Base-by-base conservation (phyloP, 2,888 invertebrate species). In the Criorhina ranunculi region DNA sequence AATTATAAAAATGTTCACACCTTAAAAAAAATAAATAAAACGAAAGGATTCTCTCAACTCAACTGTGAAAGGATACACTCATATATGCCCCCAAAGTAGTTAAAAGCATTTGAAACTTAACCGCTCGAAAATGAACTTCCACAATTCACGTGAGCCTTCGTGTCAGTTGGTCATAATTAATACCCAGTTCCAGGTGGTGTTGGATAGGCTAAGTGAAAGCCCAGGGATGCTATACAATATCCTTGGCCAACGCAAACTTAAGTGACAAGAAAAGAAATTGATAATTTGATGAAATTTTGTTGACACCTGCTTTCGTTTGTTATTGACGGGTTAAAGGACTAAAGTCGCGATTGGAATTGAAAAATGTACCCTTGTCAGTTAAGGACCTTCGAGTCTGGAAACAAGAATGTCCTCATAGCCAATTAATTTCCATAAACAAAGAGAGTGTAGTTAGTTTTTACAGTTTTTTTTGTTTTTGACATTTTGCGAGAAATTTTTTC, bases 1-100 rank as follows among this genome's bases (percentile, higher is more conserved):
- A 83, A 83, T 83, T 83, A 83, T 83, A 83, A 83, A 83, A 83
- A 83, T 73, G 73, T 83, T 83, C 82, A 78, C 82, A 83, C 82
- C 82, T 83, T 83, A 78, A 83, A 78, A 79, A 53, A 17, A 40
- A 12, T 17, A 46, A 5, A 46, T 4, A 42, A n/a, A 42, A 44
- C 42, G 31, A 44, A 76, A 53, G 67, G 72, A 82, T 77, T 82
- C 82, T n/a, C n/a, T n/a, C n/a, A n/a, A n/a, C 37, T 70, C 29
- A 53, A 46, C 57, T 42, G 46, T 24, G 5, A 7, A 15, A 24
- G 46, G 19, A 49, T 3, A 15, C 9, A 11, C 15, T 11, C 53
- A 35, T n/a, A 19, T 33, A 19, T 37, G 44, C 12, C 35, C 66
- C 62, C 37, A 69, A 59, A 42, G 72, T 62, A 67, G 72, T 67